Evolutionary conservation across 2,888 invertebrate genomes (phyloP), one percentile per base, ranked within the genome.

Genomic region (Cryptops parisi): DNA sequence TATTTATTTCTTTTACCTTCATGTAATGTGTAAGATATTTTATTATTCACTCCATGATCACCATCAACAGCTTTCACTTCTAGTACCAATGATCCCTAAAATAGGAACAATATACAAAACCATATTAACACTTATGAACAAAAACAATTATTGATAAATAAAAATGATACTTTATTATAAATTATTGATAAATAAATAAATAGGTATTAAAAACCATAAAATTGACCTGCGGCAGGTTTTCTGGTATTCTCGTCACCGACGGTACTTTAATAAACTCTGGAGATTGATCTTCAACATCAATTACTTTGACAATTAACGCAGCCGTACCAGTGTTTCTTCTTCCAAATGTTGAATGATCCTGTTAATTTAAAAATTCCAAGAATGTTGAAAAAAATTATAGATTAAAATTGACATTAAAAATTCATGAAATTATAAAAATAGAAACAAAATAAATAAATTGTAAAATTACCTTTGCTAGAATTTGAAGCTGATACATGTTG

Each of bases 241-340:
- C 91, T 52, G 84, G 78, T 54, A 91, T 81, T 63, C 88, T 77
- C 0, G 85, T 84, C n/a, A 91, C 84, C 0, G 90, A 84, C 57
- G 82, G 84, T 12, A 84, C 85, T 52, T 82, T 78, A 23, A 90
- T 78, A 70, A 93, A 93, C 66, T 86, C 85, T 0, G 93, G 91
- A 0, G 89, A 87, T 67, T 87, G 84, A 68, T 93, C 93, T 68
- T 90, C 90, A 22, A 88, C 80, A 70, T 94, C 93, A 64, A 82
- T 79, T 0, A 88, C 80, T 70, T 88, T 86, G 4, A 91, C 79
- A 58, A 91, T 73, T 60, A 91, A 78, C 51, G 87, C 84, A 1
- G 89, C 89, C 2, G 89, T 87, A 21, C 87, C 90, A 1, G 89
- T 89, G 65, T 91, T 89, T 40, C 61, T 51, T 15, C 61, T 57